Evolutionary conservation across 2,113 vertebrate species (phyloP).

Genomic region (Hyaena hyaena): DNA sequence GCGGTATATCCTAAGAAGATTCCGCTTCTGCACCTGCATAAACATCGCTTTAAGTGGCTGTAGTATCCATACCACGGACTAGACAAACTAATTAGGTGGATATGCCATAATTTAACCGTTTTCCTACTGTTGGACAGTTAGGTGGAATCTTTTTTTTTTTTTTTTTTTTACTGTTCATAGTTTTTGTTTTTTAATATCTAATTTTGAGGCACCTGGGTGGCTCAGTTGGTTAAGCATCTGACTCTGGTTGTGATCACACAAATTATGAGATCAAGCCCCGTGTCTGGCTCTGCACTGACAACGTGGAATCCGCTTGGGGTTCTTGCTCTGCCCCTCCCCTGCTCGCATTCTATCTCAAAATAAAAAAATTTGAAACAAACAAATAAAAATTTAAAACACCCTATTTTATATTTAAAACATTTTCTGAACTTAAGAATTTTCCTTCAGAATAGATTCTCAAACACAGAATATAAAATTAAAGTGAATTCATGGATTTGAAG

Average conservation of each 20-base stretch:
- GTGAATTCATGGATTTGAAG: not conserved
- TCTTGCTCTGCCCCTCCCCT: too few relatives aligned
- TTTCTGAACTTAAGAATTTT: slow-evolving; percentile 14
- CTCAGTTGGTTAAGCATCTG: too few relatives aligned
- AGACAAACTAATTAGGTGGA: not conserved
- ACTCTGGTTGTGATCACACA: too few relatives aligned
- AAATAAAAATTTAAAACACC: not conserved
- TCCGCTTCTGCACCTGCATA: not conserved
- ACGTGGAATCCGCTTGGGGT: too few relatives aligned
- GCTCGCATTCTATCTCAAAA: too few relatives aligned
- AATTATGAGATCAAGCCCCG: too few relatives aligned
- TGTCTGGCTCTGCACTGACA: too few relatives aligned
- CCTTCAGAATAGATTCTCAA: not conserved
- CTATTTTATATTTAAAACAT: not conserved
- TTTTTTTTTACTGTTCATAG: not conserved
- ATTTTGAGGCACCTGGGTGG: too few relatives aligned
- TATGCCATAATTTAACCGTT: not conserved
- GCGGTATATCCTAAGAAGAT: not conserved
- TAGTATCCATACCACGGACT: rapidly evolving
- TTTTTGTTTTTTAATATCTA: too few relatives aligned
- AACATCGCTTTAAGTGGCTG: not conserved
- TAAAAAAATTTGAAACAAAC: too few relatives aligned
- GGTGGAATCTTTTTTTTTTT: not conserved
- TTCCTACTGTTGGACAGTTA: not conserved
- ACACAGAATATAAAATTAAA: not conserved